Percentiles rank a stretch among this genome's conserved stretches.
Evolutionary conservation across 2,797 vertebrate genomes (phyloP).

Genomic region (Argya squamiceps): DNA sequence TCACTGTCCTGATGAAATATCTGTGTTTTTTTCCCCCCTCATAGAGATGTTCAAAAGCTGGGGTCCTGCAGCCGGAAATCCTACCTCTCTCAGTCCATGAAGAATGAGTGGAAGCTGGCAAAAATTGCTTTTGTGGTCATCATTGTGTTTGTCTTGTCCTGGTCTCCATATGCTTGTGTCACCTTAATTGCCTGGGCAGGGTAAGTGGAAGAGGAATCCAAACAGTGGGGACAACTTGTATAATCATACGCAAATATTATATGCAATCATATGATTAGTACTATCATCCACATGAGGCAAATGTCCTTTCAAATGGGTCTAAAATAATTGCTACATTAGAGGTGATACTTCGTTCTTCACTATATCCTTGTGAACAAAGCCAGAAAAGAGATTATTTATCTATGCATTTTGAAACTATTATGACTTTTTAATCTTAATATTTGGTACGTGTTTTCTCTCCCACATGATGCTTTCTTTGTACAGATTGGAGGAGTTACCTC

Average conservation of each 20-base stretch:
- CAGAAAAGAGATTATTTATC: not conserved
- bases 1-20: not conserved
- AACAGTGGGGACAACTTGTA: not conserved
- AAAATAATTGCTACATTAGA: not conserved
- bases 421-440: not conserved
- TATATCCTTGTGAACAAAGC: not conserved
- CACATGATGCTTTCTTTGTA: not conserved
- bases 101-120: slow-evolving; percentile 88
- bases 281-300: not conserved
- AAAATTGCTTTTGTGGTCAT: slow-evolving; percentile 89
- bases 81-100: slow-evolving; percentile 78
- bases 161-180: slow-evolving; percentile 89
- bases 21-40: not conserved
- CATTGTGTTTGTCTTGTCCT: slow-evolving; percentile 87
- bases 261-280: not conserved
- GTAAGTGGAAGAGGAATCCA: slow-evolving; percentile 71
- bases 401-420: not conserved
- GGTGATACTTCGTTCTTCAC: not conserved
- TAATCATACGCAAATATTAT: not conserved
- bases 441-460: not conserved
- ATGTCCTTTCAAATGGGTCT: not conserved
- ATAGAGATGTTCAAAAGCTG: slow-evolving; percentile 83
- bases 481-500: not conserved
- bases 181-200: slow-evolving; percentile 89
- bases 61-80: slow-evolving; percentile 81